phyloP scores from a whole-genome alignment of 2,797 vertebrate genomes.

The Pampus argenteus region DNA sequence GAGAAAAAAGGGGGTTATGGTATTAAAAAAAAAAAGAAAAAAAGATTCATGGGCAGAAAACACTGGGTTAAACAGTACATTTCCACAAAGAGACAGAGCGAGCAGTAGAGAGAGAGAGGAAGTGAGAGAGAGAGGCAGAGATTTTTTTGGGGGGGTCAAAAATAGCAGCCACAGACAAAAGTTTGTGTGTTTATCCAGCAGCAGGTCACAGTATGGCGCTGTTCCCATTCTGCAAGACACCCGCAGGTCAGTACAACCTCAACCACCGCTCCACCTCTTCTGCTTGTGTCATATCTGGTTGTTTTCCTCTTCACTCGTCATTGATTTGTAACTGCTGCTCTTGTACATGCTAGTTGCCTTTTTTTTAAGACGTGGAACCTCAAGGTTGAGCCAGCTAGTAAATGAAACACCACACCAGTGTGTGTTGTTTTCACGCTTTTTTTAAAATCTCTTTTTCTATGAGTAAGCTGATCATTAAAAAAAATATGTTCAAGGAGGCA shows the following conservation, averaged over 20 bases:
- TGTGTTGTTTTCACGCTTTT: too few species aligned
- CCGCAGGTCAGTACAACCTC: constrained; percentile 80
- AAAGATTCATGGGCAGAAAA: constrained; percentile 43
- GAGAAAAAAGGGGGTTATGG: constrained; percentile 18
- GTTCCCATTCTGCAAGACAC: constrained; percentile 73
- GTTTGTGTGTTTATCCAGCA: constrained; percentile 55
- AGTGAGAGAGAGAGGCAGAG: constrained; percentile 25
- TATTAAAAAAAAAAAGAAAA: constrained; percentile 49
- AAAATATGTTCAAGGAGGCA: constrained; percentile 2
- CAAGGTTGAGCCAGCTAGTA: background rate
- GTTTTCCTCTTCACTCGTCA: constrained; percentile 32
- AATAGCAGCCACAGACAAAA: constrained; percentile 39
- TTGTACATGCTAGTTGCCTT: constrained; percentile 4
- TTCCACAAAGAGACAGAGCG: constrained; percentile 40
- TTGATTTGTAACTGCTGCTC: constrained; percentile 14
- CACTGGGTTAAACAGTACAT: constrained; percentile 27
- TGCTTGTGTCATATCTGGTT: constrained; percentile 32
- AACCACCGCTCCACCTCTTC: constrained; percentile 48
- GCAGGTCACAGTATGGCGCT: constrained; percentile 74
- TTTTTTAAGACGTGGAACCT: background rate
- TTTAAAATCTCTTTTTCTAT: background rate
- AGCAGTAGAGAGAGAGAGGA: constrained; percentile 24
- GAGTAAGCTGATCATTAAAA: constrained; percentile 7
- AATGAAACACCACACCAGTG: background rate
- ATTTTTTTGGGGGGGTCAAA: background rate